Evolutionary conservation across 1,140 invertebrate genomes (phyloP), one percentile per base, ranked within the genome.

Genomic region (Proctacanthus coquilletti): DNA sequence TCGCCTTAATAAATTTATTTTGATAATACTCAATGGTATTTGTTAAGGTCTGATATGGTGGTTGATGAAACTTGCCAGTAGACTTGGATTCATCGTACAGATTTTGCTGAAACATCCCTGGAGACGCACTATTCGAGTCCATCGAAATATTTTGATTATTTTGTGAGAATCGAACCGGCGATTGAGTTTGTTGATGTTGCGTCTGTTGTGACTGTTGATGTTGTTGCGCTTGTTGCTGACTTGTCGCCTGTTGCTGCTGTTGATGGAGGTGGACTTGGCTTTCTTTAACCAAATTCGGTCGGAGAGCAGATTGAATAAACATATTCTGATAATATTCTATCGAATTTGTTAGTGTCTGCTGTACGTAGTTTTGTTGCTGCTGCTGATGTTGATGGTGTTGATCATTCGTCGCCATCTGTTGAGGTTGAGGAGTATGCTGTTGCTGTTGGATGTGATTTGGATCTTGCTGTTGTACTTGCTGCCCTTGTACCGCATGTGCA

Each of bases 311-410:
- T 8, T 27, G 8, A 20, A 58, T 53, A 20, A 58, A 58, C 55
- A 57, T 58, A 41, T 53, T 54, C 30, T 56, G 52, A 49, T 55
- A 58, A 21, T 57, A 58, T 39, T 57, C 55, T 37, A 56, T 46
- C 14, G 45, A 32, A 46, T 46, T 46, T 11, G 42, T 36, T 18
- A 32, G 13, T 6, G 30, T 32, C 30, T 40, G 39, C 20, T 47
- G 42, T 19, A 42, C 42, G 14, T 34, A 21, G 41, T 36, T 29
- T 27, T 43, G 41, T 42, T 40, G 43, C 14, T 38, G 45, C 30
- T 38, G 43, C 19, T 44, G 41, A 19, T 36, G 41, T 10, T 34
- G 18, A 23, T 35, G 40, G 32, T 30, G 42, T 27, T 41, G 42
- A 32, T 34, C 42, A 23, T 36, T 40, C 36, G 35, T 40, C 35